phyloP scores from a whole-genome alignment of 2,797 vertebrate species.

The Pipistrellus pygmaeus region DNA sequence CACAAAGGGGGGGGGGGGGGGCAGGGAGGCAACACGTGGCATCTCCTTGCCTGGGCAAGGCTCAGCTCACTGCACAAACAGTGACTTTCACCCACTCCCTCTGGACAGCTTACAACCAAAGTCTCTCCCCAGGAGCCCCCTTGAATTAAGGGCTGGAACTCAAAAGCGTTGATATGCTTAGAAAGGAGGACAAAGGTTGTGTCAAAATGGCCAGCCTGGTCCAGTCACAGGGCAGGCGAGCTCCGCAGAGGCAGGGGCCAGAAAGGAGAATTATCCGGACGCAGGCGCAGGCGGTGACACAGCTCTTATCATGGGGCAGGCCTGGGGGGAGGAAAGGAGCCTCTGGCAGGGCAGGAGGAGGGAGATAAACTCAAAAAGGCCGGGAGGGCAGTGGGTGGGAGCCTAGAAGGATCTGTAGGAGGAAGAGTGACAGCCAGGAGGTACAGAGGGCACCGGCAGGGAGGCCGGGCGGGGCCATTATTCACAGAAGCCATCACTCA shows the following conservation, averaged over 20 bases:
- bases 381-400: neutral
- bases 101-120: neutral
- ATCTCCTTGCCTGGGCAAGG: neutral
- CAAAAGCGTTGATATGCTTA: neutral
- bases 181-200: slow-evolving; percentile 36
- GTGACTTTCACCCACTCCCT: neutral
- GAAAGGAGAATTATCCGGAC: neutral
- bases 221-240: neutral
- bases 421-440: neutral
- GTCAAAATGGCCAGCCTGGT: neutral
- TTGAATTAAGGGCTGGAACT: neutral
- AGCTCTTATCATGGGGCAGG: neutral
- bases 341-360: neutral
- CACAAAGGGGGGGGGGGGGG: too few relatives aligned
- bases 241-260: neutral
- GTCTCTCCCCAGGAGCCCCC: neutral
- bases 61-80: neutral
- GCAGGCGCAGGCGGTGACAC: neutral
- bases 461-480: neutral
- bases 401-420: neutral
- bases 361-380: neutral
- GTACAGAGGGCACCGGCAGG: neutral
- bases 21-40: too few relatives aligned
- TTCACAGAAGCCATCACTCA: neutral
- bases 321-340: neutral